Evolutionary conservation across 2,888 invertebrate genomes (phyloP).

Genomic region (Halictus ligatus): DNA sequence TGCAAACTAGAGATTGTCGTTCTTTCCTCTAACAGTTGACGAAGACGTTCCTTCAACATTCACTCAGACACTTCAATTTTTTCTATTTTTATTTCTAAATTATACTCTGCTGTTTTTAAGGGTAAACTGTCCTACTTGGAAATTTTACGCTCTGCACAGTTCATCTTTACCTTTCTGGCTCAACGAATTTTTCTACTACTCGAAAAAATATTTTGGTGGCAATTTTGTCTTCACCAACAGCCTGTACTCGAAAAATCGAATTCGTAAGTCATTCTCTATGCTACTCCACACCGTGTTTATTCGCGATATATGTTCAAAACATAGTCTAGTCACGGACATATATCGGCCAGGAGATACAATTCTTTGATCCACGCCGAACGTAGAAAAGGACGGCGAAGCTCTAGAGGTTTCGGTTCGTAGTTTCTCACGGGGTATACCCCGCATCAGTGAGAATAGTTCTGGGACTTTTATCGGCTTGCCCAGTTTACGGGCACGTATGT

Average conservation of each 20-base stretch:
- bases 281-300: not conserved
- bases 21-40: not conserved
- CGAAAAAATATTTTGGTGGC: not conserved
- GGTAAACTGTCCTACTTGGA: not conserved
- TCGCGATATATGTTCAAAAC: too few species aligned
- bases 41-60: not conserved
- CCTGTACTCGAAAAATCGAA: not conserved
- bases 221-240: not conserved
- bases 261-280: not conserved
- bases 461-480: too few species aligned
- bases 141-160: too few species aligned
- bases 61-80: not conserved
- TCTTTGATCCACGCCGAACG: too few species aligned
- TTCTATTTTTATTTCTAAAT: not conserved
- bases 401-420: too few species aligned
- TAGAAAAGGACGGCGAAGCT: too few species aligned
- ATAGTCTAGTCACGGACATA: too few species aligned
- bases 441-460: too few species aligned
- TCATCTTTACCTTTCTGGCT: too few species aligned
- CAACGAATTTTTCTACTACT: not conserved
- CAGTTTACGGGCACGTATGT: too few species aligned
- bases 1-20: constrained; percentile 1
- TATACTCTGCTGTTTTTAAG: not conserved
- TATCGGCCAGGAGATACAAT: too few species aligned
- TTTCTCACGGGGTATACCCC: too few species aligned